These are phyloP conservation scores for Drosophila pseudoananassae DNA, from an alignment of 1,140 invertebrate species.

Conservation along the genomic window DNA sequence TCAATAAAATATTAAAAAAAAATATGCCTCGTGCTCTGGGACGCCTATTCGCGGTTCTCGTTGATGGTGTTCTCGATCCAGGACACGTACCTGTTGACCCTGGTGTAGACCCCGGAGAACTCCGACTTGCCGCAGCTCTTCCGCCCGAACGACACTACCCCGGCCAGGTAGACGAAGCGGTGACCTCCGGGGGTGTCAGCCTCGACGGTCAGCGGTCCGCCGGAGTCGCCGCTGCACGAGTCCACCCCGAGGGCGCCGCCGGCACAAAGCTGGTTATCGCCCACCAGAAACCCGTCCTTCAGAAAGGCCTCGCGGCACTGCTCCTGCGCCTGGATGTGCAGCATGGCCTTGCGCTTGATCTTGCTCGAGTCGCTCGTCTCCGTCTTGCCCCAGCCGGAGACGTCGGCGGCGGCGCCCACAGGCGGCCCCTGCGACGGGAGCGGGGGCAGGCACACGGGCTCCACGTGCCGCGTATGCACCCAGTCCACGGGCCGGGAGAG, in stretches of 20 bases:
- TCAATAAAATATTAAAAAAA: not conserved
- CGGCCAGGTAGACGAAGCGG: slow-evolving; percentile 53
- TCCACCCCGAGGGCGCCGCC: slow-evolving; percentile 54
- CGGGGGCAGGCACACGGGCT: slow-evolving; percentile 92
- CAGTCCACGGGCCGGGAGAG: slow-evolving; percentile 86
- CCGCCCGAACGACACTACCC: slow-evolving; percentile 57
- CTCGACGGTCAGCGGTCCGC: slow-evolving; percentile 65
- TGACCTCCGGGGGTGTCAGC: slow-evolving; percentile 30
- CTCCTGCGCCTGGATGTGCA: slow-evolving; percentile 41
- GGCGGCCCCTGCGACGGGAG: slow-evolving; percentile 77
- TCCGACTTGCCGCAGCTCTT: slow-evolving; percentile 29
- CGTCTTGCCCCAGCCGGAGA: slow-evolving; percentile 93
- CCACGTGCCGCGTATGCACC: slow-evolving; percentile 52
- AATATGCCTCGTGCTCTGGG: no score
- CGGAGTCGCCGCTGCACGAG: slow-evolving; percentile 70
- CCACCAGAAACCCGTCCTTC: not conserved
- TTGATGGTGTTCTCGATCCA: slow-evolving; percentile 61
- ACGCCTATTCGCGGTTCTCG: slow-evolving; percentile 25
- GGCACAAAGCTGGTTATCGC: slow-evolving; percentile 61
- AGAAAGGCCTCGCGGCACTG: slow-evolving; percentile 39
- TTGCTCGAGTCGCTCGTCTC: slow-evolving; percentile 83
- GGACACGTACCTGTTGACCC: slow-evolving; percentile 55
- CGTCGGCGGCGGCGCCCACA: slow-evolving; percentile 86
- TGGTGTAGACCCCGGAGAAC: slow-evolving; percentile 59
- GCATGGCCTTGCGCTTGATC: slow-evolving; percentile 58